Conservation (phyloP, 2,888 invertebrate species). For the Deilephila porcellus region DNA sequence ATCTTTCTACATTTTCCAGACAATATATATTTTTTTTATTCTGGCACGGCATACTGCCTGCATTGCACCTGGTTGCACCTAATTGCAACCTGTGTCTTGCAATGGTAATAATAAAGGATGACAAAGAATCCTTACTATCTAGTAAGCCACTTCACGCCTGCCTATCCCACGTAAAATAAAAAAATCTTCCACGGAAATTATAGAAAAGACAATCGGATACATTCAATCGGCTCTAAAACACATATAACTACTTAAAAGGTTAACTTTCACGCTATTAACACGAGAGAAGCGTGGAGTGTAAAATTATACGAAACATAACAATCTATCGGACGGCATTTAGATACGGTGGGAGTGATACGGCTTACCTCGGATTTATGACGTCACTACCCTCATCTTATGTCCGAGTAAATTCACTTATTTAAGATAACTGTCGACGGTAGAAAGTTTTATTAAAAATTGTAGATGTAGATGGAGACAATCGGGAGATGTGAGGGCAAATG, state of each 20-base stretch:
- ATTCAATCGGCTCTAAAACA: constrained; percentile 33
- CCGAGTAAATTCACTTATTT: constrained; percentile 13
- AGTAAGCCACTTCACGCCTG: neutral
- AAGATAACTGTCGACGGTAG: constrained; percentile 10
- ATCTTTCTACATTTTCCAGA: too few relatives aligned
- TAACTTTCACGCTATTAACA: constrained; percentile 51
- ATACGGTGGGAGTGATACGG: constrained; percentile 18
- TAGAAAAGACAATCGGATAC: constrained; percentile 3
- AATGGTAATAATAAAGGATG: too few relatives aligned
- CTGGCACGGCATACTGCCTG: too few relatives aligned
- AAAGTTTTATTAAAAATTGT: constrained; percentile 19
- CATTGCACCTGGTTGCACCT: too few relatives aligned
- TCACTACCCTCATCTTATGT: constrained; percentile 3
- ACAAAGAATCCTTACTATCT: neutral
- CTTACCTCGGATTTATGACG: constrained; percentile 17
- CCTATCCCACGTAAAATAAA: neutral
- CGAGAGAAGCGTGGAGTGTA: constrained; percentile 9
- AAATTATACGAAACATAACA: constrained; percentile 18
- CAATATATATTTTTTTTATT: too few relatives aligned
- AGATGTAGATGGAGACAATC: neutral
- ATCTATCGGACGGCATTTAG: constrained; percentile 19
- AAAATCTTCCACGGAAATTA: neutral
- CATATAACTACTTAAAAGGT: constrained; percentile 50
- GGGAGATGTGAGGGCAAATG: neutral
- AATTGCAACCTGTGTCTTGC: too few relatives aligned